These are phyloP conservation scores for Paramuricea clavata DNA, from an alignment of 92 coral and sea anemone species.

Conservation along the genomic window DNA sequence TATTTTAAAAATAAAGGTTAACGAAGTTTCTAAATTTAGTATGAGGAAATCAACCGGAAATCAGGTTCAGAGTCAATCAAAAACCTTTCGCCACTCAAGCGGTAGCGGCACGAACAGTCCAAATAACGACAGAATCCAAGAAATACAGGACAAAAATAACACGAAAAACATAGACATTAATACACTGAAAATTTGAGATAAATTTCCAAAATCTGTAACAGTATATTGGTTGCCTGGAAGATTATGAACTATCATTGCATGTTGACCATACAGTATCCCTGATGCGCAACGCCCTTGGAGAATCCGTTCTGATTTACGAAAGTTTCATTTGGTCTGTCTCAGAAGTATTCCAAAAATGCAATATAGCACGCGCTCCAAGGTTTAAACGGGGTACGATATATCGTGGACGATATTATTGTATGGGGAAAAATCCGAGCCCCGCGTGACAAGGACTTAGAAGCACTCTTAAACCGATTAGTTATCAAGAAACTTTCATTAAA, in stretches of 20 bases:
- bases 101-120: neutral
- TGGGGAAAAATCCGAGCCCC: neutral
- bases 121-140: neutral
- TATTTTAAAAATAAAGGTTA: no score
- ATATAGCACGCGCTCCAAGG: no score
- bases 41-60: neutral
- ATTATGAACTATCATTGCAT: neutral
- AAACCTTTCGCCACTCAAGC: neutral
- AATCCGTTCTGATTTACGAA: neutral
- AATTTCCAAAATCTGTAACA: neutral
- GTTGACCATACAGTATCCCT: neutral
- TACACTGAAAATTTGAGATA: neutral
- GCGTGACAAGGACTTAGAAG: neutral
- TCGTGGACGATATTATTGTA: neutral
- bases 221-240: neutral
- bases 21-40: no score
- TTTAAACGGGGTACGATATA: neutral
- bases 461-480: neutral
- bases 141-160: neutral
- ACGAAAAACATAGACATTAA: neutral
- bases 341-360: no score
- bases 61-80: neutral
- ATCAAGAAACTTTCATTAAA: no score
- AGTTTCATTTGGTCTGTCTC: neutral
- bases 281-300: neutral